Conservation (phyloP, 2,888 invertebrate genomes). For the Ennomos quercinarius region DNA sequence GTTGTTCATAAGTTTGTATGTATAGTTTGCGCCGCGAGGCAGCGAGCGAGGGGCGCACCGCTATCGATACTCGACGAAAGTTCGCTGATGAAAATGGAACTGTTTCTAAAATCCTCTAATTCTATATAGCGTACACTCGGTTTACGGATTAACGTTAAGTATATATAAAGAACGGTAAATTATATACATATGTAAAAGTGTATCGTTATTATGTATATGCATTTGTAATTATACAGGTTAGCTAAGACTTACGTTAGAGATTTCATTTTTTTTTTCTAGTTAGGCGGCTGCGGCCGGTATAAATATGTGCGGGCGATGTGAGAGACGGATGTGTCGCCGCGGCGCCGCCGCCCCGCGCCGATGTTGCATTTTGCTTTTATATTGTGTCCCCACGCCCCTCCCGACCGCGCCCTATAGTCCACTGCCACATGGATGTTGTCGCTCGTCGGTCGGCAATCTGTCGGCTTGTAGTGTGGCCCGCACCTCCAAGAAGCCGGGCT, state of each 20-base stretch:
- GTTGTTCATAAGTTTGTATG: slow-evolving; percentile 30
- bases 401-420: not conserved
- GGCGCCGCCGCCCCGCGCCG: slow-evolving; percentile 22
- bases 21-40: slow-evolving; percentile 30
- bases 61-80: slow-evolving; percentile 22
- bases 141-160: slow-evolving; percentile 35
- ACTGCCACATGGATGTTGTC: slow-evolving; percentile 8
- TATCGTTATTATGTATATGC: slow-evolving; percentile 81
- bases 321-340: slow-evolving; percentile 35
- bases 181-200: slow-evolving; percentile 80
- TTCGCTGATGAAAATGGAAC: slow-evolving; percentile 30
- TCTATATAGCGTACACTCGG: slow-evolving; percentile 59
- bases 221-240: slow-evolving; percentile 83
- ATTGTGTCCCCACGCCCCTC: slow-evolving; percentile 7
- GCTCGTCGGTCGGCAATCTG: not conserved
- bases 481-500: not conserved
- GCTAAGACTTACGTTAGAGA: slow-evolving; percentile 75
- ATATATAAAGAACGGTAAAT: slow-evolving; percentile 40
- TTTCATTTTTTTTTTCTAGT: slow-evolving; percentile 66
- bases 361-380: slow-evolving; percentile 30
- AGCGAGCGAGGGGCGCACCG: slow-evolving; percentile 24
- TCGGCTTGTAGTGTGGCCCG: not conserved
- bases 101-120: slow-evolving; percentile 36
- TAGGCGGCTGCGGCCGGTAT: slow-evolving; percentile 47
- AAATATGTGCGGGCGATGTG: slow-evolving; percentile 28